Percentiles rank a stretch among this genome's conserved stretches.
Conservation (phyloP, 2,888 invertebrate species). For the Litoditis marina region DNA sequence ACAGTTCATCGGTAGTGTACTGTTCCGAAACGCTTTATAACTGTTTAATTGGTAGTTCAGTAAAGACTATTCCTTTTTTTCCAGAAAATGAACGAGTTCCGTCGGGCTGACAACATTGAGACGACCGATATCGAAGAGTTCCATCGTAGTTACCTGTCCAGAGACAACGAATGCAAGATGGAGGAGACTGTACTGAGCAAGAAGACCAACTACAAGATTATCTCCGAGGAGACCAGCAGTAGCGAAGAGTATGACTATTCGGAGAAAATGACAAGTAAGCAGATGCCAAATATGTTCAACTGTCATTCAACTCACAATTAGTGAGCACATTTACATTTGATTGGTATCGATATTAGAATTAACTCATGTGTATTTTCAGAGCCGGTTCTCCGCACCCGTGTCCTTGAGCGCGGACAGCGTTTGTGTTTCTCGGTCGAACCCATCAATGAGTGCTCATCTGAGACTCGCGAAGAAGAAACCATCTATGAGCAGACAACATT, state of each 20-base stretch:
- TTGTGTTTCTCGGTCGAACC: conserved; percentile 54
- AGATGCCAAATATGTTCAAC: no score
- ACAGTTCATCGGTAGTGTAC: no score
- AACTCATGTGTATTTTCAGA: conserved; percentile 14
- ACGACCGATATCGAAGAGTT: conserved; percentile 39
- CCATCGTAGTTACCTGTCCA: conserved; percentile 49
- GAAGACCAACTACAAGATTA: conserved; percentile 31
- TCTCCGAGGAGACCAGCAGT: conserved; percentile 23
- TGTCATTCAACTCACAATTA: no score
- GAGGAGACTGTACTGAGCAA: conserved; percentile 28
- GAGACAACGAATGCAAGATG: conserved; percentile 33
- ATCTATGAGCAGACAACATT: conserved; percentile 28
- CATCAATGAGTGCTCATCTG: conserved; percentile 39
- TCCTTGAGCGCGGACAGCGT: conserved; percentile 45
- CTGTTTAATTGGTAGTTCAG: not conserved
- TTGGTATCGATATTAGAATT: no score
- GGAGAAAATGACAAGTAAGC: not conserved
- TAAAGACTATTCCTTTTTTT: not conserved
- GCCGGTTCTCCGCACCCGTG: conserved; percentile 39
- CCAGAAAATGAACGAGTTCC: conserved; percentile 21
- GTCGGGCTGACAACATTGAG: conserved; percentile 23
- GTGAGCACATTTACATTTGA: no score
- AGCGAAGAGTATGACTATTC: conserved; percentile 8
- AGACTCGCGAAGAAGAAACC: conserved; percentile 20
- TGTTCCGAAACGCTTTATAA: no score